These are phyloP conservation scores for Ceramica pisi DNA, from an alignment of 2,888 invertebrate genomes.

Conservation along the genomic window DNA sequence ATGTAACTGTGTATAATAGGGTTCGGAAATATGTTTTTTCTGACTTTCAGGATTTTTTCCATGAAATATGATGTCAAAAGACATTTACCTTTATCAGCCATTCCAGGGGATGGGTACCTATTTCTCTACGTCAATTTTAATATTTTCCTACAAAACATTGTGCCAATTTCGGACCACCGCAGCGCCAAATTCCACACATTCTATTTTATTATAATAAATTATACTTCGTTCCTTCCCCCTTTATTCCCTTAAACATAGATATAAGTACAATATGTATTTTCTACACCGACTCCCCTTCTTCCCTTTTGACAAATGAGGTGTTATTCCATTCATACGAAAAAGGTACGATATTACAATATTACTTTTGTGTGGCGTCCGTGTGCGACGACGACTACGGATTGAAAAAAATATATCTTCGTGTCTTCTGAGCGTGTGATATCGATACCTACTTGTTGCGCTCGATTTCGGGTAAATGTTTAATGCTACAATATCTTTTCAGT, in stretches of 20 bases:
- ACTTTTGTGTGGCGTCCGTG: slow-evolving; percentile 31
- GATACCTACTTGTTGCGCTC: slow-evolving; percentile 38
- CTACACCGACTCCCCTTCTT: slow-evolving; percentile 7
- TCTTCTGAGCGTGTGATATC: slow-evolving; percentile 23
- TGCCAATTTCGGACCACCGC: slow-evolving; percentile 30
- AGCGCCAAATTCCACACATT: slow-evolving; percentile 17
- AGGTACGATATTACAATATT: slow-evolving; percentile 50
- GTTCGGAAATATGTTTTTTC: neutral
- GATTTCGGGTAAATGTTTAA: neutral
- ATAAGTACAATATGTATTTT: slow-evolving; percentile 32
- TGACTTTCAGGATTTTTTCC: neutral
- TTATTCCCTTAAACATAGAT: slow-evolving; percentile 36
- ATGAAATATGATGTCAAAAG: neutral
- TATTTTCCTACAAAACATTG: slow-evolving; percentile 18
- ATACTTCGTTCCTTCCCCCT: slow-evolving; percentile 22
- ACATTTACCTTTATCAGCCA: neutral
- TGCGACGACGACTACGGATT: slow-evolving; percentile 11
- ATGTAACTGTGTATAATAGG: neutral
- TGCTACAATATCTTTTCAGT: neutral
- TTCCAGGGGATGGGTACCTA: neutral
- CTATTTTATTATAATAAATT: slow-evolving; percentile 45
- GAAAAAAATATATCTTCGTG: slow-evolving; percentile 31
- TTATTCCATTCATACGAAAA: slow-evolving; percentile 57
- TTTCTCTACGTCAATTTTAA: slow-evolving; percentile 1
- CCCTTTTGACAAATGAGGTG: slow-evolving; percentile 58